Conservation (phyloP, 1,140 invertebrate genomes). For the Cyclargus thomasi region DNA sequence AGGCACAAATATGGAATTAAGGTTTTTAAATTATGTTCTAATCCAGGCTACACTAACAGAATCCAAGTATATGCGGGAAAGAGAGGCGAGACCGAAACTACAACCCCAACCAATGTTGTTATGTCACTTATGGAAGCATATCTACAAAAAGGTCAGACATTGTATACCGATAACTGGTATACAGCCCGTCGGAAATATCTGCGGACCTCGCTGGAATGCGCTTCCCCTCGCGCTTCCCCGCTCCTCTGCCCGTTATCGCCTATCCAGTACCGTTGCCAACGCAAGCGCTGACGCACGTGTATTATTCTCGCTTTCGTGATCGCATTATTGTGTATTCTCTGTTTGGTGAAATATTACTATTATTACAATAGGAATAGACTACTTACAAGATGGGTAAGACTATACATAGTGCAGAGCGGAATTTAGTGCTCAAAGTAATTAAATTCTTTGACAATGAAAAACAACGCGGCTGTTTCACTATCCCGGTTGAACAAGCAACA, state of each 20-base stretch:
- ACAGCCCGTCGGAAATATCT: too few species aligned
- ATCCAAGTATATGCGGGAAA: slow-evolving; percentile 41
- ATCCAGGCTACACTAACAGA: slow-evolving; percentile 39
- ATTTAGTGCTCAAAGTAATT: too few species aligned
- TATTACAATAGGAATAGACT: too few species aligned
- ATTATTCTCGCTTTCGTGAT: slow-evolving; percentile 11
- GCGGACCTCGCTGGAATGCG: too few species aligned
- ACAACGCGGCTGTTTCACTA: too few species aligned
- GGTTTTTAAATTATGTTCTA: slow-evolving; percentile 50
- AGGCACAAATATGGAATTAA: slow-evolving; percentile 55
- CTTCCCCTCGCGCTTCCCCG: not conserved
- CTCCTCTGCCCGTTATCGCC: slow-evolving; percentile 10
- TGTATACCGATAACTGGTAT: slow-evolving; percentile 41
- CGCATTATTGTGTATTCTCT: too few species aligned
- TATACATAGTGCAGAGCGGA: too few species aligned
- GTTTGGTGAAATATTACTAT: too few species aligned
- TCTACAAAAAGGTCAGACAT: slow-evolving; percentile 30
- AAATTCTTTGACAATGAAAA: too few species aligned
- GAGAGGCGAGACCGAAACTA: slow-evolving; percentile 19
- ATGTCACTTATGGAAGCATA: slow-evolving; percentile 31
- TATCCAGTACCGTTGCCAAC: slow-evolving; percentile 10
- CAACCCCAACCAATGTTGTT: slow-evolving; percentile 36
- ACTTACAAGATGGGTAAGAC: too few species aligned
- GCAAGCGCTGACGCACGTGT: slow-evolving; percentile 7
- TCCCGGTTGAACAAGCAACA: too few species aligned